These are phyloP conservation scores for Leptonema lineaticorne DNA, from an alignment of 1,140 invertebrate genomes.

Conservation along the genomic window DNA sequence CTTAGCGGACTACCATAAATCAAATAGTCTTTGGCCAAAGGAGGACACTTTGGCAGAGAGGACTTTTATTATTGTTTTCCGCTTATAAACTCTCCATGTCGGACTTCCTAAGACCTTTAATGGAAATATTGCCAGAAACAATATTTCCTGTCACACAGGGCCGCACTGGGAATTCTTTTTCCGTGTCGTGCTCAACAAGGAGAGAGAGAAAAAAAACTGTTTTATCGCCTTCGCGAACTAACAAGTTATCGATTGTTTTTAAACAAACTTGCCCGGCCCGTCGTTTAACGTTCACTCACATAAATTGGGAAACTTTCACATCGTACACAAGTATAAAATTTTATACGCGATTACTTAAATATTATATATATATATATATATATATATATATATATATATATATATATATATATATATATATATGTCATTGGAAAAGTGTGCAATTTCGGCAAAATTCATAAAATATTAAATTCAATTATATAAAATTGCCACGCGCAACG, in stretches of 20 bases:
- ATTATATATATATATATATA: no score
- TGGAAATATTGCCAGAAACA: slow-evolving; percentile 31
- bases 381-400: no score
- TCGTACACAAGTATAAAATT: no score
- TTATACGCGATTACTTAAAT: no score
- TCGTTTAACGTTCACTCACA: no score
- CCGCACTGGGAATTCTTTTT: slow-evolving; percentile 22
- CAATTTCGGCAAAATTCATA: no score
- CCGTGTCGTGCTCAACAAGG: neutral
- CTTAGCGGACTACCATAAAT: slow-evolving; percentile 31
- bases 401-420: no score
- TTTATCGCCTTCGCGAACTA: neutral
- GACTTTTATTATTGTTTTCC: slow-evolving; percentile 42
- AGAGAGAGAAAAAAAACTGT: neutral
- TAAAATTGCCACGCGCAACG: no score
- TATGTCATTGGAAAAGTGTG: neutral
- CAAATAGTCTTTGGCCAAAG: slow-evolving; percentile 35
- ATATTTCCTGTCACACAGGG: slow-evolving; percentile 25
- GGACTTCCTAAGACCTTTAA: slow-evolving; percentile 27
- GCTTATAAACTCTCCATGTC: slow-evolving; percentile 28
- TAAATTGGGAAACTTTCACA: no score
- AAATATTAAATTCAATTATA: no score
- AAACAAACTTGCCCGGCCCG: no score
- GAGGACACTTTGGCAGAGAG: slow-evolving; percentile 26
- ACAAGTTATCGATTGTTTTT: neutral